phyloP scores from a whole-genome alignment of 2,797 vertebrate species.

The Phylloscopus collybita region DNA sequence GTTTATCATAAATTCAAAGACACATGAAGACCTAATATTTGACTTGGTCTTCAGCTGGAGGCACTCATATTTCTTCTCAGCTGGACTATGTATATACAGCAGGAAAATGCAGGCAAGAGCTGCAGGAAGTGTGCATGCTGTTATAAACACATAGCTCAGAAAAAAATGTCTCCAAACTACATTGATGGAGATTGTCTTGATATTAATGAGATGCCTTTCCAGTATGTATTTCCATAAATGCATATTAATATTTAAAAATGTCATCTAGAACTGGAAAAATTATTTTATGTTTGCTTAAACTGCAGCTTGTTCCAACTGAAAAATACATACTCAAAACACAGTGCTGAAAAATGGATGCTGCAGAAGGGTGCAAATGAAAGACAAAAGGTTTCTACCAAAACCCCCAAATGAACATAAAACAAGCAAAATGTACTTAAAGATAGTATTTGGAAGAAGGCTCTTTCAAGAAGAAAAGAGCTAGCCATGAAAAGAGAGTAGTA shows the following conservation, averaged over 20 bases:
- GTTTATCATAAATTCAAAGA: background rate
- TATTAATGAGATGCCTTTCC: background rate
- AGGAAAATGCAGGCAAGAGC: background rate
- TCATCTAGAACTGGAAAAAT: background rate
- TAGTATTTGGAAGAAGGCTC: background rate
- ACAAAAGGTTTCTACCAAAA: background rate
- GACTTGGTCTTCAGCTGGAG: background rate
- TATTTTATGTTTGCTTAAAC: background rate
- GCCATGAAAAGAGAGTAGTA: background rate
- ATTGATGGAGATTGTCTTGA: background rate
- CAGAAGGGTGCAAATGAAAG: background rate
- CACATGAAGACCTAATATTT: background rate
- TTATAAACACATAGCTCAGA: background rate
- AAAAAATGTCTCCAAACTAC: background rate
- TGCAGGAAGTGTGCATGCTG: background rate
- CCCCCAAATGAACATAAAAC: rapidly evolving
- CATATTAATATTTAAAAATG: background rate
- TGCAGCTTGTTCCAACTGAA: background rate
- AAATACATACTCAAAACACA: background rate
- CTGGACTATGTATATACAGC: background rate
- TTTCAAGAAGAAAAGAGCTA: background rate
- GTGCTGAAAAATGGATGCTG: background rate
- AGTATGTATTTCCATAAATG: background rate
- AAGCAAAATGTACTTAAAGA: background rate
- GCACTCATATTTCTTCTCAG: background rate